Evolutionary conservation across 53 echinoderm and acorn worm genomes (phyloP).

Genomic region (Antedon mediterranea): DNA sequence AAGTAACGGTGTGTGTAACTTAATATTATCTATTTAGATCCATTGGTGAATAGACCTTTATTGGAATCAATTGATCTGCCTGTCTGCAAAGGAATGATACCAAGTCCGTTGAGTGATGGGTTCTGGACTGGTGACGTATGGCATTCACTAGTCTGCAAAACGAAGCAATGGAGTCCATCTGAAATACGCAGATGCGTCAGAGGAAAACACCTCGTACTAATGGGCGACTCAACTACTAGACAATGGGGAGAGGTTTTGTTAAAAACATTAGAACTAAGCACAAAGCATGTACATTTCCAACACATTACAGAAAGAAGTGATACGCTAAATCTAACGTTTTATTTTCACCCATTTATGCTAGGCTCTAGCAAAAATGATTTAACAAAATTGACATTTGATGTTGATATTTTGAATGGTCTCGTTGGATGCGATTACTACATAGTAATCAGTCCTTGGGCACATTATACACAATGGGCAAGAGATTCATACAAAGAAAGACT

Average conservation of each 20-base stretch:
- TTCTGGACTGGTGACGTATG: slow-evolving; percentile 25
- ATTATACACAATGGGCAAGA: slow-evolving; percentile 12
- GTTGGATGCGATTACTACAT: slow-evolving; percentile 1
- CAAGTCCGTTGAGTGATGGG: slow-evolving; percentile 6
- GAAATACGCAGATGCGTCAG: slow-evolving; percentile 16
- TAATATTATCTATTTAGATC: too few relatives aligned
- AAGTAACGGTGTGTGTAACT: too few relatives aligned
- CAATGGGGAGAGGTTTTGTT: slow-evolving; percentile 11
- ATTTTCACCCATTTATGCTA: slow-evolving; percentile 3
- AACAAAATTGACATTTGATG: neutral
- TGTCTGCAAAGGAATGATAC: neutral
- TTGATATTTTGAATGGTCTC: slow-evolving; percentile 2
- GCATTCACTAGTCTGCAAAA: slow-evolving; percentile 19
- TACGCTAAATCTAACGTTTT: slow-evolving; percentile 5
- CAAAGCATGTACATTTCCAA: neutral
- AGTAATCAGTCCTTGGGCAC: slow-evolving; percentile 19
- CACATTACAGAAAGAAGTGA: neutral
- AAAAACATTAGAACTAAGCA: slow-evolving; percentile 2
- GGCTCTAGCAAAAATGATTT: neutral
- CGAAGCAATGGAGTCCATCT: slow-evolving; percentile 3
- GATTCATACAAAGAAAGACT: neutral
- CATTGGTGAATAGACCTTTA: too few relatives aligned
- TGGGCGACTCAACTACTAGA: slow-evolving; percentile 19
- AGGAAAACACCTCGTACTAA: slow-evolving; percentile 13
- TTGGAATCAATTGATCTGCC: too few relatives aligned